Base-by-base conservation (phyloP, 1,140 invertebrate species). In the Lasaia peninsularis region DNA sequence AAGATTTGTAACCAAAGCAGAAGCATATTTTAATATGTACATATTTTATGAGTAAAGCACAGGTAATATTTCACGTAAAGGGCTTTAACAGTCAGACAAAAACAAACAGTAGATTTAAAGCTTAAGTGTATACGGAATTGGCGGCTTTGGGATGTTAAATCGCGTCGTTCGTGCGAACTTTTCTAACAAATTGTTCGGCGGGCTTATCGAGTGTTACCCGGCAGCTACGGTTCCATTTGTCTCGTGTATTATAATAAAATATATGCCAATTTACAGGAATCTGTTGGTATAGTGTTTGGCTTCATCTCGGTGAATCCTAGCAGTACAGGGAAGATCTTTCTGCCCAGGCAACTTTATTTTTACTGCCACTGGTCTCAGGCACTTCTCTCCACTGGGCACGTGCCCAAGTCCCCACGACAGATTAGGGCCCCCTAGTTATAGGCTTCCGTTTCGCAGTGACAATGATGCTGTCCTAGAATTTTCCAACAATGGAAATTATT, bases 171-270 rank as follows among this genome's bases (percentile, higher is more conserved):
- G 53, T 31, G 31, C 51, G 37, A 58, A 62, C 40, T 58, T 63
- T 54, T 50, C 61, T 58, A 58, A 58, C 61, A 63, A 58, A 63
- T 53, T 63, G 56, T 56, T 40, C 37, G 61, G 52, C 40, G 16
- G 52, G 56, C 61, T 63, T 63, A 57, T 40, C 20, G 60, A 32
- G 35, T 62, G 24, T 58, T 51, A 57, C 35, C 34, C 20, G 33
- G 48, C 50, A 40, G 32, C 35, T 55, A 12, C 14, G 7, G 53
- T 55, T 55, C 44, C 35, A 55, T 55, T 40, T 40, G 34, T 55
- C 12, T 14, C 53, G 16, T 55, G 35, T 40, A 55, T 52, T 52
- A 51, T 31, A 21, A 12, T 21, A 50, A 24, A 12, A 50, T 24
- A 12, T 2, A 28, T 50, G n/a, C 20, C 7, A 24, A 21, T 12